These are phyloP conservation scores for Vulpes ferrilata DNA, from an alignment of 2,113 vertebrate species.

Conservation along the genomic window DNA sequence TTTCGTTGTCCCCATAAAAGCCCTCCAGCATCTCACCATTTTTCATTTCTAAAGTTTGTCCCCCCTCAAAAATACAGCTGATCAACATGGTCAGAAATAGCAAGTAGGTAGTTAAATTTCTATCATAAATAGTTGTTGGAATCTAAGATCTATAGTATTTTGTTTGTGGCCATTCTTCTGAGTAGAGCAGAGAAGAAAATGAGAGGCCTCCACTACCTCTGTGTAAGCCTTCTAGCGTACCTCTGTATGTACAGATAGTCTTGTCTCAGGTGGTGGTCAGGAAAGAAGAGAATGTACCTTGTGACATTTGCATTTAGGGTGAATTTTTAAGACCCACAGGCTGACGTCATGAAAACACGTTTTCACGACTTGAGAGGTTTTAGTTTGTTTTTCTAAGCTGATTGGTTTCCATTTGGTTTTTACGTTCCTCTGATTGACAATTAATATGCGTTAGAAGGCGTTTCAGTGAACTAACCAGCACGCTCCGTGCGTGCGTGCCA, in stretches of 20 bases:
- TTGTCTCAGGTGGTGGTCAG: background rate
- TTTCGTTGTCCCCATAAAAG: background rate
- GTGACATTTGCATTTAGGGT: background rate
- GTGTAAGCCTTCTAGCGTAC: background rate
- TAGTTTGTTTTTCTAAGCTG: background rate
- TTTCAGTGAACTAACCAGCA: background rate
- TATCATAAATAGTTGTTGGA: background rate
- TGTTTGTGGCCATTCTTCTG: background rate
- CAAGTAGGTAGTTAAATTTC: background rate
- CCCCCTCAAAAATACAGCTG: background rate
- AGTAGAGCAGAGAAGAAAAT: background rate
- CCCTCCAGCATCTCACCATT: background rate
- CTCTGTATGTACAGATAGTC: background rate
- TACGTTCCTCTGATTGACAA: background rate
- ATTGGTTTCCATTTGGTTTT: conserved; percentile 43
- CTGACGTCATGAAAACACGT: background rate
- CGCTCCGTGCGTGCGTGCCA: background rate
- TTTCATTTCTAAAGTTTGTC: background rate
- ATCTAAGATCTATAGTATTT: background rate
- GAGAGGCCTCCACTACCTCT: background rate
- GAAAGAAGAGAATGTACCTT: background rate
- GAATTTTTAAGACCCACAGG: background rate
- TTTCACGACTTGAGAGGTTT: background rate
- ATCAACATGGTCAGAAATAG: background rate
- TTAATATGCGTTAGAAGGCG: background rate